Evolutionary conservation across 1,140 invertebrate genomes (phyloP), one percentile per base, ranked within the genome.

Genomic region (Nasonia vitripennis): DNA sequence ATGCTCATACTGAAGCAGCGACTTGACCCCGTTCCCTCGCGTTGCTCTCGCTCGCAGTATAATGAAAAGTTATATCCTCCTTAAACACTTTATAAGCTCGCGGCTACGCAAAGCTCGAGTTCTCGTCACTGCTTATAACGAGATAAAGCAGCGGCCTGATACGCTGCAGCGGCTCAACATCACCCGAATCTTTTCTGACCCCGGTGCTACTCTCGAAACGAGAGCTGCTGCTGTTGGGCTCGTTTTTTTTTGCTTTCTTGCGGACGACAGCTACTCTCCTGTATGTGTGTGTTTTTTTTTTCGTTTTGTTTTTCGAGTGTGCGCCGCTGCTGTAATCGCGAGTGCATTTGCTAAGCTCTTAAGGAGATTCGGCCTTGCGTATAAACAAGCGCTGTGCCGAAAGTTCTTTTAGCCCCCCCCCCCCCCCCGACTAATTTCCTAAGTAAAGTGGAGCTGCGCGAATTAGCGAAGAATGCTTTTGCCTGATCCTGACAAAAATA

Each of bases 21-120:
- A 45, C 41, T 79, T 79, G 77, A 84, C 68, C 51, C n/a, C 67
- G 10, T 78, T 78, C 27, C 51, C 37, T 48, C 27, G 12, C 45
- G 3, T 34, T 14, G 2, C 14, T 71, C 34, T 41, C 45, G 5
- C 10, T n/a, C 37, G 11, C 71, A 73, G 37, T 34, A 85, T 81
- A 81, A 86, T 78, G 74, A 86, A 78, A 86, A 81, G 55, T 81
- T 81, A 81, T 81, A 81, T 77, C 62, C 77, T 31, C 41, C 78
- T 74, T 68, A 81, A 81, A 23, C 73, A 68, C 45, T 81, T 81
- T 75, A 81, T 77, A 75, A 81, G 62, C 62, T 74, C 23, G 31
- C 5, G 27, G n/a, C 20, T 48, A 71, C 10, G 27, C 17, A 31
- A 82, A 27, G 10, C 78, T 71, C 83, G 37, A n/a, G 51, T 68